Conservation (phyloP, 2,797 vertebrate genomes). For the Crenuchus spilurus region DNA sequence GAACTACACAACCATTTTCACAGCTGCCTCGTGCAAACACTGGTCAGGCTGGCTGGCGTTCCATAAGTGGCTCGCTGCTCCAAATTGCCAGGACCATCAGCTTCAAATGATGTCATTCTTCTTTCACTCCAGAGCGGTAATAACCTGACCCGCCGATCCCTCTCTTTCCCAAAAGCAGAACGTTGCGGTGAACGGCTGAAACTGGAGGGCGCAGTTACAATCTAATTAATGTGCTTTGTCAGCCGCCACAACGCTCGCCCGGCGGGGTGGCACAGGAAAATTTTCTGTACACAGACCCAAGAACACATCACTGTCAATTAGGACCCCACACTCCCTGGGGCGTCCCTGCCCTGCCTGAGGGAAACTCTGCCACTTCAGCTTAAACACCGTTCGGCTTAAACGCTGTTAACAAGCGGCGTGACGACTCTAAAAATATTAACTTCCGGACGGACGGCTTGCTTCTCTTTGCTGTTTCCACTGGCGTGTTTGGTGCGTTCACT, state of each 20-base stretch:
- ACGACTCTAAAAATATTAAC: conserved; percentile 66
- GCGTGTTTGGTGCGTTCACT: conserved; percentile 16
- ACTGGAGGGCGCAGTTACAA: conserved; percentile 2
- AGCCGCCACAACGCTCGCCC: conserved; percentile 68
- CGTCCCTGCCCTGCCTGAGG: conserved; percentile 69
- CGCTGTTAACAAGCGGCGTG: conserved; percentile 68
- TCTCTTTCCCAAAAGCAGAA: neutral
- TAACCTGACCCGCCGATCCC: neutral
- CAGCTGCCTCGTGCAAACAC: too few species aligned
- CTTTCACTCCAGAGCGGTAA: neutral
- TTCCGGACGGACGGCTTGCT: conserved; percentile 54
- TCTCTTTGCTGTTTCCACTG: conserved; percentile 31
- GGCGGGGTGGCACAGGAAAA: conserved; percentile 69
- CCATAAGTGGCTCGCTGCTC: neutral
- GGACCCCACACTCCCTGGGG: conserved; percentile 67
- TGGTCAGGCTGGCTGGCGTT: neutral
- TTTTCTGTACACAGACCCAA: conserved; percentile 69
- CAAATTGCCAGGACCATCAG: too few species aligned
- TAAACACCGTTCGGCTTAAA: conserved; percentile 57
- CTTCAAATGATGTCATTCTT: neutral
- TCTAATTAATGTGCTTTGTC: conserved; percentile 74
- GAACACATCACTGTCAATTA: conserved; percentile 82
- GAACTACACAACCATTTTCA: neutral
- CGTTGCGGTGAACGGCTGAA: neutral
- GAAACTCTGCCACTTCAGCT: conserved; percentile 74